These are phyloP conservation scores for Palloptera scutellata DNA, from an alignment of 2,888 invertebrate species.

Conservation along the genomic window DNA sequence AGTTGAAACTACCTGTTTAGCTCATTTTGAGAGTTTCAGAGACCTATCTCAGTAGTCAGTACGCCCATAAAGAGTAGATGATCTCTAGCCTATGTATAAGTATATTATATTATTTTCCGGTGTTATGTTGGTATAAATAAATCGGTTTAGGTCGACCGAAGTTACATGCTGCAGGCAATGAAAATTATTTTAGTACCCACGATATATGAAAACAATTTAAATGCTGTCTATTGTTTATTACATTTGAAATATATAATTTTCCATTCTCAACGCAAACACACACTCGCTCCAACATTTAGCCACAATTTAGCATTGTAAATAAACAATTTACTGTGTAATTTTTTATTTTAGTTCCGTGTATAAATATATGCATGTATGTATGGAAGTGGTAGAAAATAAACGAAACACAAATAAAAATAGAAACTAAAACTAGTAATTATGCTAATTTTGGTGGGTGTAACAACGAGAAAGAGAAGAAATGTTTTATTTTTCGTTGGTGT, in stretches of 20 bases:
- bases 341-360: not conserved
- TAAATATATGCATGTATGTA: too few relatives aligned
- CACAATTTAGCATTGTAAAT: conserved; percentile 31
- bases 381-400: not conserved
- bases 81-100: not conserved
- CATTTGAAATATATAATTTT: too few relatives aligned
- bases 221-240: too few relatives aligned
- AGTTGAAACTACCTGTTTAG: too few relatives aligned
- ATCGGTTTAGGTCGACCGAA: too few relatives aligned
- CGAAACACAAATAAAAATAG: not conserved
- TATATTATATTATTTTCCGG: too few relatives aligned
- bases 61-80: not conserved
- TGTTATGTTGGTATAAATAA: too few relatives aligned
- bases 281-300: conserved; percentile 25
- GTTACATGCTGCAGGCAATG: too few relatives aligned
- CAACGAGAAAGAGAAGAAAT: not conserved
- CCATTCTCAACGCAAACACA: too few relatives aligned
- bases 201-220: too few relatives aligned
- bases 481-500: not conserved
- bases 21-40: not conserved
- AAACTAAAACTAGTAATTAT: conserved; percentile 29
- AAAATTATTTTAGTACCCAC: too few relatives aligned
- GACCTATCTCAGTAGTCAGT: not conserved
- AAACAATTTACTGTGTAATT: conserved; percentile 26
- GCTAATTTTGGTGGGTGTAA: conserved; percentile 30